Evolutionary conservation across 2,113 vertebrate genomes (phyloP), one percentile per base, ranked within the genome.

Genomic region (Bubalus kerabau): DNA sequence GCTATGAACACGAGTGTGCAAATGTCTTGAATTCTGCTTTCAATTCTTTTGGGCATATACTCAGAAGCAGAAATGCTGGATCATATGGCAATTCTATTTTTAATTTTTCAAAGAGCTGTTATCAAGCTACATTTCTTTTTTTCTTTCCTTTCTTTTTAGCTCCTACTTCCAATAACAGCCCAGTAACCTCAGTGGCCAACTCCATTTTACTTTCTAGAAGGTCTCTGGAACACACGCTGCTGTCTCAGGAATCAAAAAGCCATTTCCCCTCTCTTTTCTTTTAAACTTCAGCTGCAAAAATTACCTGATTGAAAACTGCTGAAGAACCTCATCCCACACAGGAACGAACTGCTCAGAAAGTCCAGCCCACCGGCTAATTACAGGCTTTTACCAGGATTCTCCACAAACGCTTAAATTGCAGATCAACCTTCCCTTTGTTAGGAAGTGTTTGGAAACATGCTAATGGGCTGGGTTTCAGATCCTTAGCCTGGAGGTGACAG

Each of bases 381-480:
- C 0, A 89, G 91, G 91, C 86, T 98, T 98, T 92, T 57, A 89
- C 56, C 64, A 80, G 67, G 96, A 98, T 96, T 97, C 96, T 97
- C 43, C 6, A 81, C 67, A 91, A 98, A 96, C 23, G 78, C 96
- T 95, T 97, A 92, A 97, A 98, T 67, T 96, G 92, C 94, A 97
- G 89, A 96, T 98, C 95, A 98, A 94, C 93, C 97, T 95, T 84
- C n/a, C 82, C 98, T 98, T 96, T 84, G 85, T 92, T 88, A 43
- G 12, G 93, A 88, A n/a, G 59, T 98, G 96, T 99, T 98, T 98
- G 98, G 87, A 99, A 99, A 99, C 98, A 98, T 84, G 94, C 40
- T 94, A 87, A 97, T 56, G 54, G 64, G 21, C 52, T 97, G 54
- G 85, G 97, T 97, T 96, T 86, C 67, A 46, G 19, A 82, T 93